Evolutionary conservation across 2,888 invertebrate species (phyloP).

Genomic region (Folsomia manolachei): DNA sequence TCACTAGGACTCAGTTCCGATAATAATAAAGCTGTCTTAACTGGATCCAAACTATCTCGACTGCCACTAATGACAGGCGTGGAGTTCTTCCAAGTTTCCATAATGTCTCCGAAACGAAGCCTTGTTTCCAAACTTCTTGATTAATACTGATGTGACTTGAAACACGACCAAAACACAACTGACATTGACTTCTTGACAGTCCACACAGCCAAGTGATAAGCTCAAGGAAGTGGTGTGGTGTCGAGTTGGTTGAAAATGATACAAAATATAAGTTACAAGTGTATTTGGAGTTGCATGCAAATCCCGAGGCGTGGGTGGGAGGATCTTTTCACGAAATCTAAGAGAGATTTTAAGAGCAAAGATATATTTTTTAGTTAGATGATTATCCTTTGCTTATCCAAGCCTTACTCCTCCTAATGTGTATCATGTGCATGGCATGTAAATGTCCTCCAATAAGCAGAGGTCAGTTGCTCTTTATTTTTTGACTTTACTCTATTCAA

Average conservation of each 20-base stretch:
- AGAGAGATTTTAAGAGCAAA: not conserved
- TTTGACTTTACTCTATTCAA: not conserved
- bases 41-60: not conserved
- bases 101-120: no score
- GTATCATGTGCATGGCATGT: not conserved
- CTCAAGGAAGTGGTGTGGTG: not conserved
- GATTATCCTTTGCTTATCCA: no score
- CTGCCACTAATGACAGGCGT: not conserved
- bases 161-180: conserved; percentile 3
- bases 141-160: not conserved
- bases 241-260: not conserved
- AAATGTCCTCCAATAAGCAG: not conserved
- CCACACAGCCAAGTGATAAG: not conserved
- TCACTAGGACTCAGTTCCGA: no score
- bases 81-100: not conserved
- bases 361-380: not conserved
- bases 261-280: no score
- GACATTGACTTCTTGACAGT: no score
- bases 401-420: no score
- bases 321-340: not conserved
- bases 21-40: not conserved
- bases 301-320: not conserved
- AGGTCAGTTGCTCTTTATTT: not conserved
- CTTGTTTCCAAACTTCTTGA: not conserved
- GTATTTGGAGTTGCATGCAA: not conserved